Evolutionary conservation across 92 coral and sea anemone species (phyloP).

Genomic region (Palythoa heliodiscus): DNA sequence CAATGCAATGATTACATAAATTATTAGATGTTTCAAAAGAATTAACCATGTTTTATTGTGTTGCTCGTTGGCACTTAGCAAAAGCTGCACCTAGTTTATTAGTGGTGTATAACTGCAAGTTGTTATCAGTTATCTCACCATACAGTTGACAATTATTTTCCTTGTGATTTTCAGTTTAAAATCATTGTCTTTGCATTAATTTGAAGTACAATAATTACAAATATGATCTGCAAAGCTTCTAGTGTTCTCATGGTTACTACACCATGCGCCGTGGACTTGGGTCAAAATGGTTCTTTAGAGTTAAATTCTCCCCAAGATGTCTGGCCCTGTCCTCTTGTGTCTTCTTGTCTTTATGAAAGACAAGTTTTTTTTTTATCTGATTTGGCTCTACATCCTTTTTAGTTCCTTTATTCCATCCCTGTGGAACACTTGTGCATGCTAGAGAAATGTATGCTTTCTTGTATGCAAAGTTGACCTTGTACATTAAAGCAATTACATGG

Average conservation of each 20-base stretch:
- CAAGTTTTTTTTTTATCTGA: slow-evolving; percentile 45
- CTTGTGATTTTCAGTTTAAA: not conserved
- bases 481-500: slow-evolving; percentile 55
- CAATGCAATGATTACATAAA: too few relatives aligned
- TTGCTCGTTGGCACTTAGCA: too few relatives aligned
- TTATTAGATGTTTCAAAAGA: too few relatives aligned
- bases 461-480: slow-evolving; percentile 59
- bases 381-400: slow-evolving; percentile 56
- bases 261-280: too few relatives aligned
- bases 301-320: slow-evolving; percentile 10
- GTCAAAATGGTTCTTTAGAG: slow-evolving; percentile 49
- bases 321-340: slow-evolving; percentile 47
- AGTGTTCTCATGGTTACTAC: slow-evolving; percentile 3
- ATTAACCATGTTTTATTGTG: too few relatives aligned
- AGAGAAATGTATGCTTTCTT: slow-evolving; percentile 63
- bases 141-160: slow-evolving; percentile 3
- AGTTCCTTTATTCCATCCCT: slow-evolving; percentile 69
- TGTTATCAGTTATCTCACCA: slow-evolving; percentile 19
- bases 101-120: slow-evolving; percentile 5
- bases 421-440: slow-evolving; percentile 64
- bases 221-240: slow-evolving; percentile 16
- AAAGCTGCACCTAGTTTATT: too few relatives aligned
- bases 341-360: slow-evolving; percentile 65
- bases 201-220: slow-evolving; percentile 48
- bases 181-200: slow-evolving; percentile 7